phyloP scores from a whole-genome alignment of 2,113 vertebrate species.

The Oryzias melastigma region DNA sequence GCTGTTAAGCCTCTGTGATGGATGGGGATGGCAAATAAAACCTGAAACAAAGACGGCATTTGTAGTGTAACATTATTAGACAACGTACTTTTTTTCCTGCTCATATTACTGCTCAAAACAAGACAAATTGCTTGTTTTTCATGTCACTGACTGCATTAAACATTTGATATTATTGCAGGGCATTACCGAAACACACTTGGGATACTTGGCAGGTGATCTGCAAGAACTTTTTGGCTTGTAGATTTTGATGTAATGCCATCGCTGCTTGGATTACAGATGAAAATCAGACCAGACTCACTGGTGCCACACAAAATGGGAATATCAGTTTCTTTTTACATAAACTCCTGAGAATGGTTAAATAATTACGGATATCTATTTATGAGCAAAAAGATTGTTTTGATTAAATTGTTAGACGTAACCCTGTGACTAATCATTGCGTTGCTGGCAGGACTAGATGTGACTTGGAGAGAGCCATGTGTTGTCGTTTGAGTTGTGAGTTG shows the following conservation, averaged over 20 bases:
- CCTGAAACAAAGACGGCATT: conserved; percentile 86
- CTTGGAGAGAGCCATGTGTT: conserved; percentile 29
- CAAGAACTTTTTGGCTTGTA: conserved; percentile 64
- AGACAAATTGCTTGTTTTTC: conserved; percentile 82
- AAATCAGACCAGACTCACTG: conserved; percentile 11
- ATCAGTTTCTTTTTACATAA: conserved; percentile 16
- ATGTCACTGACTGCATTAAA: conserved; percentile 64
- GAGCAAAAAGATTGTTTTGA: conserved; percentile 23
- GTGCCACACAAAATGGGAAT: conserved; percentile 15
- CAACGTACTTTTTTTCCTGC: conserved; percentile 80
- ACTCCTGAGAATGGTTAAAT: conserved; percentile 29
- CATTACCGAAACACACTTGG: conserved; percentile 34
- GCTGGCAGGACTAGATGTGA: conserved; percentile 47
- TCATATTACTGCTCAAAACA: conserved; percentile 86
- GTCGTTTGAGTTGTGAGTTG: conserved; percentile 37
- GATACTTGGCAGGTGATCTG: conserved; percentile 56
- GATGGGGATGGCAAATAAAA: conserved; percentile 67
- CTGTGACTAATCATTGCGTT: conserved; percentile 33
- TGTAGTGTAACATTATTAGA: conserved; percentile 85
- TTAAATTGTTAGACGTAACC: conserved; percentile 44
- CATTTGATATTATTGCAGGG: conserved; percentile 35
- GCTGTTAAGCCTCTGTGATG: conserved; percentile 34
- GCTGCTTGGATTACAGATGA: conserved; percentile 23
- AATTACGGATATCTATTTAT: conserved; percentile 7
- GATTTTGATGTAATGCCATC: conserved; percentile 37